A percentile compares a stretch with the other conserved stretches of the same genome.
phyloP scores from a whole-genome alignment of 2,113 vertebrate genomes.

The Python bivittatus region DNA sequence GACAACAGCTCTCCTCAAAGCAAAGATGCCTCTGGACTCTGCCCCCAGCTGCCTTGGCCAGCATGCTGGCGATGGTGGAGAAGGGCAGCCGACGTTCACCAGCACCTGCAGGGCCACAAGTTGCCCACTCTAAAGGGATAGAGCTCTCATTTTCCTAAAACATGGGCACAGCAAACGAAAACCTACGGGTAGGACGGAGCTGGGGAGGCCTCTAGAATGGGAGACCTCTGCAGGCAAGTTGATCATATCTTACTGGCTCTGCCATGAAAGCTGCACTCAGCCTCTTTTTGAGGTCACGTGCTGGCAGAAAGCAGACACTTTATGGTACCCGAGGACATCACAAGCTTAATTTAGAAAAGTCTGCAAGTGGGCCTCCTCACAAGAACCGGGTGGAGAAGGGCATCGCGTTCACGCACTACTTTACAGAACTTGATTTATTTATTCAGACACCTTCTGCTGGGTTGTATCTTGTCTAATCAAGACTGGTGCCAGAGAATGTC shows the following conservation, averaged over 20 bases:
- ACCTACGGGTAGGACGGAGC: background rate
- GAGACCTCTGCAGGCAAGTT: background rate
- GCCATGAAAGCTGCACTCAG: constrained; percentile 39
- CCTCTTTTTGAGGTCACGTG: background rate
- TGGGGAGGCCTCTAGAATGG: background rate
- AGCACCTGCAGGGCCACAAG: background rate
- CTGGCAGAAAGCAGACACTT: background rate
- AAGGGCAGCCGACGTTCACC: background rate
- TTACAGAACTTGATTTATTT: background rate
- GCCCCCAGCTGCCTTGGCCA: background rate
- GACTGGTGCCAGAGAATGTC: background rate
- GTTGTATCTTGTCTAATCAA: background rate
- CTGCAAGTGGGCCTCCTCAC: background rate
- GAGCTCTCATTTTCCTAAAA: background rate
- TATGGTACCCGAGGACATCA: background rate
- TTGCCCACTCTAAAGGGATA: background rate
- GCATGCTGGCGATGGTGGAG: background rate
- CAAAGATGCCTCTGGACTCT: background rate
- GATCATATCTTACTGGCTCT: constrained; percentile 21
- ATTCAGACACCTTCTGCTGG: background rate
- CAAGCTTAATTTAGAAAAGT: background rate
- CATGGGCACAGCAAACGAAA: background rate
- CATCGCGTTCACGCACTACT: background rate
- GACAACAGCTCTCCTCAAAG: background rate
- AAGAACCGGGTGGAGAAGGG: background rate